These are phyloP conservation scores for Parelbella ahira DNA, from an alignment of 2,888 invertebrate species.

Conservation along the genomic window DNA sequence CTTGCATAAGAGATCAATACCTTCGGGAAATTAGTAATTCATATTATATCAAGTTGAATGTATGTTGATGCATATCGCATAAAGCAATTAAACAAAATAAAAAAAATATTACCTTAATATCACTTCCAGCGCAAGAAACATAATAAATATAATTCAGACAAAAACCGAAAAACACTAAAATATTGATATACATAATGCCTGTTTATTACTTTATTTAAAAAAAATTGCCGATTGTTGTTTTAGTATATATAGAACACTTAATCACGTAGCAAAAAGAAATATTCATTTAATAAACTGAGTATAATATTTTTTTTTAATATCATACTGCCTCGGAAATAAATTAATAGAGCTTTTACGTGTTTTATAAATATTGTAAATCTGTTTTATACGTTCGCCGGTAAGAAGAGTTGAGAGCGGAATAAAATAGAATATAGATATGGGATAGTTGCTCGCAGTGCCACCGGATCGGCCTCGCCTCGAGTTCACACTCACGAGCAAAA, in stretches of 20 bases:
- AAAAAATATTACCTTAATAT: conserved; percentile 59
- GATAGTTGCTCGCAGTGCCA: conserved; percentile 44
- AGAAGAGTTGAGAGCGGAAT: conserved; percentile 67
- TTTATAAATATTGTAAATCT: no score
- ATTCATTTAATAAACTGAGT: conserved; percentile 42
- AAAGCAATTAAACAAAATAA: no score
- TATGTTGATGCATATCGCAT: no score
- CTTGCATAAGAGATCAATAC: no score
- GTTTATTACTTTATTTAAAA: conserved; percentile 30
- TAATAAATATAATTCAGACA: conserved; percentile 56
- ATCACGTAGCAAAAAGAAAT: conserved; percentile 56
- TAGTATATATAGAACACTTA: conserved; percentile 53
- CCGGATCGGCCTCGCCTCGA: no score
- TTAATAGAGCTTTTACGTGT: no score
- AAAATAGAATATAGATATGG: conserved; percentile 69
- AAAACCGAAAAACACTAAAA: conserved; percentile 57
- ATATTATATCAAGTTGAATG: no score
- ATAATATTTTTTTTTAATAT: conserved; percentile 47
- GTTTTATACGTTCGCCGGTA: conserved; percentile 57
- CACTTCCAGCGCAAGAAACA: conserved; percentile 53
- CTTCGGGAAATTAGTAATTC: no score
- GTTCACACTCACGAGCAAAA: no score
- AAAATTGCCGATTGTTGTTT: no score
- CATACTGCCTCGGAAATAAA: no score
- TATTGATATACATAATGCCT: conserved; percentile 64